Evolutionary conservation across 1,140 invertebrate species (phyloP).

Genomic region (Melanaphis sacchari): DNA sequence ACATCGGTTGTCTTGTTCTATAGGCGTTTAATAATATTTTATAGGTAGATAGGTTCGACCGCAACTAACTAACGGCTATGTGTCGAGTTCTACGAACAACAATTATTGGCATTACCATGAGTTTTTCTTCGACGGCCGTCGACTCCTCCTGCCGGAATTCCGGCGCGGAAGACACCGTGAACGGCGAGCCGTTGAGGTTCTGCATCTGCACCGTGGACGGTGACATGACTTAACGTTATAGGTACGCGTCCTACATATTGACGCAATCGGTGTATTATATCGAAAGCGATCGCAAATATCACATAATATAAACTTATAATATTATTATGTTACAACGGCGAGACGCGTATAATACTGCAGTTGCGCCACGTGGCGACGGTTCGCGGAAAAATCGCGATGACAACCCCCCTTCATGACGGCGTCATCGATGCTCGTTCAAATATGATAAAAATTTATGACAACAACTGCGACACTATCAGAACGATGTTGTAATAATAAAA

Average conservation of each 20-base stretch:
- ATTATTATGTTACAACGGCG: too few species aligned
- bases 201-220: conserved; percentile 6
- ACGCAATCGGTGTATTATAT: background rate
- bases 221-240: conserved; percentile 22
- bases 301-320: background rate
- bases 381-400: background rate
- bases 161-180: background rate
- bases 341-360: too few species aligned
- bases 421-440: background rate
- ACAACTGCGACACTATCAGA: background rate
- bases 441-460: background rate
- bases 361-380: background rate
- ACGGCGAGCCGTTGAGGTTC: background rate
- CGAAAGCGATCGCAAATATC: background rate
- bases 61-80: background rate
- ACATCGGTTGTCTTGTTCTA: too few species aligned
- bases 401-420: background rate
- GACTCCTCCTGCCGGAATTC: conserved; percentile 30
- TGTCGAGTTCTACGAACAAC: background rate
- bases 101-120: conserved; percentile 36
- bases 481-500: background rate
- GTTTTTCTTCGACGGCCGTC: conserved; percentile 50
- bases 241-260: background rate
- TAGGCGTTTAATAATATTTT: too few species aligned
- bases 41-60: too few species aligned